Base-by-base conservation (phyloP, 2,113 vertebrate species). In the Cavia porcellus region DNA sequence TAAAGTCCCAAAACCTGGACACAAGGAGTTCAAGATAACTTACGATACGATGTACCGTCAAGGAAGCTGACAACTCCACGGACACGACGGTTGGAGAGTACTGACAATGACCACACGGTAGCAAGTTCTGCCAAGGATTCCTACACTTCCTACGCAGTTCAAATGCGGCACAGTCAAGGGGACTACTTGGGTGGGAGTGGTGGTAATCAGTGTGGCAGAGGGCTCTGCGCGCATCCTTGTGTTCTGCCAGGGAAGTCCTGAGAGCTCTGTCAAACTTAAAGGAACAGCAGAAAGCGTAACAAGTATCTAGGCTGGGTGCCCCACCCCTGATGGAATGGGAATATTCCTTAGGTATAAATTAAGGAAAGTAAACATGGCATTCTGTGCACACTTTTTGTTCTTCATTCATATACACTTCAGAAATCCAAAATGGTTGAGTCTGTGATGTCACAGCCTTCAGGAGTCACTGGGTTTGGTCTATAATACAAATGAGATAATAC, bases 341-440 rank as follows among this genome's bases (percentile, higher is more conserved):
- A 81, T 66, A 90, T 5, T 30, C 70, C 25, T 96, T 38, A 92
- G 68, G 38, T 38, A 45, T 17, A 70, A 87, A 88, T 57, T 28
- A 81, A 94, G 64, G 52, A 90, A 93, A 93, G 62, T 13, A 75
- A 95, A 89, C n/a, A 52, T 10, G 59, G 84, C 22, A n/a, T 50
- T 83, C 35, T 30, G 35, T 59, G 92, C 80, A 75, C 28, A 35
- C 12, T 42, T 59, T 93, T 61, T 64, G 50, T 82, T 91, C 74
- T 80, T 90, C 19, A 64, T 50, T 84, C 85, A 92, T 15, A 55
- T 1, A 52, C 15, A 87, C 64, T 66, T 55, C 61, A 85, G 59
- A 14, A 84, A 83, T 42, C 86, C 72, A 86, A 90, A 75, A 79
- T 70, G 45, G n/a, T 52, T 92, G 28, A 66, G 24, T 52, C n/a